Evolutionary conservation across 2,888 invertebrate genomes (phyloP).

Genomic region (Drosophila meridionalis): DNA sequence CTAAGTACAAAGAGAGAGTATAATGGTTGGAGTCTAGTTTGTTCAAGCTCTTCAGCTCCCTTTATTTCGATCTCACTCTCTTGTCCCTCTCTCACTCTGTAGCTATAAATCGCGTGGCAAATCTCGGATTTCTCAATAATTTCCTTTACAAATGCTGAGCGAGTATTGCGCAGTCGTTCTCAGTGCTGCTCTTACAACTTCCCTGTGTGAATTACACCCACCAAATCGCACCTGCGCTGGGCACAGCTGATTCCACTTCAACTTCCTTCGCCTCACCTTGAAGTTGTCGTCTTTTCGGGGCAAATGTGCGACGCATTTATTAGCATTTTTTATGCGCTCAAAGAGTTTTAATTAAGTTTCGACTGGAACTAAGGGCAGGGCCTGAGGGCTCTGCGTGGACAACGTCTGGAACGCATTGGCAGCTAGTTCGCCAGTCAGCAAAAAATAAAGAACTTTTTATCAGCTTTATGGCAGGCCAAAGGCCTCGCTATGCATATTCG

Average conservation of each 20-base stretch:
- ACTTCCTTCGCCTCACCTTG: not conserved
- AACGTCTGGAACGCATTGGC: conserved; percentile 6
- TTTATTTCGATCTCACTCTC: no score
- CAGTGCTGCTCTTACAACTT: not conserved
- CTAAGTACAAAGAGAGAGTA: no score
- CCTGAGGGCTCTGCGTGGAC: not conserved
- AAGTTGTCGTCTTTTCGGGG: conserved; percentile 17
- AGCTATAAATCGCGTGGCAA: not conserved
- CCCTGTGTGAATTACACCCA: no score
- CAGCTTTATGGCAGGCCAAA: conserved; percentile 32
- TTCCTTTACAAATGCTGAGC: not conserved
- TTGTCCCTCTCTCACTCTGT: no score
- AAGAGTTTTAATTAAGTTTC: conserved; percentile 71
- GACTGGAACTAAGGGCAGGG: conserved; percentile 10
- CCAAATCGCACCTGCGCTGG: not conserved
- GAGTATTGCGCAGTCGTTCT: not conserved
- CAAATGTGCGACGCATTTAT: conserved; percentile 64
- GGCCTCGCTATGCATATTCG: conserved; percentile 15
- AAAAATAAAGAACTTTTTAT: conserved; percentile 51
- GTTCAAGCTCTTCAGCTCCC: no score
- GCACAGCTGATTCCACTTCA: not conserved
- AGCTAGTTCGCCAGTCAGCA: conserved; percentile 28
- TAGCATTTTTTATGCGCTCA: conserved; percentile 68
- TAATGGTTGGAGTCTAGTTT: no score
- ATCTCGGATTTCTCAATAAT: not conserved